These are phyloP conservation scores for Caenorhabditis afra DNA, from an alignment of 2,888 invertebrate species.

Conservation along the genomic window DNA sequence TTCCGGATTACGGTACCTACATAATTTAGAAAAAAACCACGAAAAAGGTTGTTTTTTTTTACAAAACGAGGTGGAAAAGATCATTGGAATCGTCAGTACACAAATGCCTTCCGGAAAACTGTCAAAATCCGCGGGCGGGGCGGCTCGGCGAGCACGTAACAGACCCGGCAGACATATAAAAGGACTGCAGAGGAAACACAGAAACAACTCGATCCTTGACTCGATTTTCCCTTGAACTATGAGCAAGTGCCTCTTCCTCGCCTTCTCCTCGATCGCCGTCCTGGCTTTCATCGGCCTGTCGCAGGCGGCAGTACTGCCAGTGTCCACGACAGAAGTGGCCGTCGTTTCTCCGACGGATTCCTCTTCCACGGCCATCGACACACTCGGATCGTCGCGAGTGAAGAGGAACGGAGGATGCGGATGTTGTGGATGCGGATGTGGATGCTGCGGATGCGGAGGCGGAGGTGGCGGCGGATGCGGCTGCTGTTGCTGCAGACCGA, in stretches of 20 bases:
- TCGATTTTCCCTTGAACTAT: conserved; percentile 8
- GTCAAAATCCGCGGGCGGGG: conserved; percentile 19
- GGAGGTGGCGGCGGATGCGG: conserved; percentile 42
- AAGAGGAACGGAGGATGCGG: conserved; percentile 58
- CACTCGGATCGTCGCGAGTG: conserved; percentile 53
- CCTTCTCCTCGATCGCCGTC: conserved; percentile 15
- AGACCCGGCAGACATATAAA: conserved; percentile 3
- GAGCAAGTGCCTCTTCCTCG: conserved; percentile 16
- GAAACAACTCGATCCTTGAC: background rate
- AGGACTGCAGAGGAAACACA: background rate
- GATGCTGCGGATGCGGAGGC: conserved; percentile 53
- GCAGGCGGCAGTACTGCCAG: conserved; percentile 22
- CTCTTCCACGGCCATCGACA: conserved; percentile 40
- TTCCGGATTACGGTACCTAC: too few relatives aligned
- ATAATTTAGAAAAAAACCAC: background rate
- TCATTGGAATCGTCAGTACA: conserved; percentile 2
- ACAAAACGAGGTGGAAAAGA: background rate
- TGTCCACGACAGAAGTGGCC: conserved; percentile 36
- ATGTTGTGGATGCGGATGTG: conserved; percentile 57
- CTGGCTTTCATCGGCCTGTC: conserved; percentile 28
- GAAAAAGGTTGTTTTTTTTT: background rate
- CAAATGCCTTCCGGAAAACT: conserved; percentile 39
- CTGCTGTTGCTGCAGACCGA: conserved; percentile 44
- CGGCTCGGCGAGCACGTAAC: conserved; percentile 13
- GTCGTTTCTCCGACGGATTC: conserved; percentile 12